These are phyloP conservation scores for Orthonevra nobilis DNA, from an alignment of 2,888 invertebrate species.

Conservation along the genomic window DNA sequence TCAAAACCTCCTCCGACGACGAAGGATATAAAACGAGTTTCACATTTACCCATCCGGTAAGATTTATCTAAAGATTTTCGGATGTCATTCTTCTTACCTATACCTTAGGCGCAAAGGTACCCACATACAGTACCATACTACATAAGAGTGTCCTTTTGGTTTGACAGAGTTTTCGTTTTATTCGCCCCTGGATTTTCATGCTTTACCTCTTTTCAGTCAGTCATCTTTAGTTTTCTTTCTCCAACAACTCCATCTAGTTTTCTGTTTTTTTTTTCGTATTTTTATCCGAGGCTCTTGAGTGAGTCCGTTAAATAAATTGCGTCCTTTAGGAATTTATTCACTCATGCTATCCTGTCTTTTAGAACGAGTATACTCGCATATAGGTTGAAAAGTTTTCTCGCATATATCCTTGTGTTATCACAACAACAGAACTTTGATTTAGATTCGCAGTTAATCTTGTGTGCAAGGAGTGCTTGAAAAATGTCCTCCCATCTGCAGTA, in stretches of 20 bases:
- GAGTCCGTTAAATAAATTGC: conserved; percentile 68
- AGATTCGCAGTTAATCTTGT: conserved; percentile 67
- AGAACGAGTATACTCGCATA: not conserved
- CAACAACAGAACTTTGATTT: conserved; percentile 69
- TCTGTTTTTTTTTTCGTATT: not conserved
- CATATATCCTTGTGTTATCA: conserved; percentile 60
- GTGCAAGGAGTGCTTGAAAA: conserved; percentile 62
- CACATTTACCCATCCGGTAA: conserved; percentile 52
- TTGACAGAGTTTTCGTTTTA: conserved; percentile 53
- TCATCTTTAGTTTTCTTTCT: conserved; percentile 36
- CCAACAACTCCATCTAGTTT: no score
- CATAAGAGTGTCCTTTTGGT: conserved; percentile 15
- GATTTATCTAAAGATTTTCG: conserved; percentile 63
- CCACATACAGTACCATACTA: no score
- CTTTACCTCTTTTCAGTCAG: conserved; percentile 56
- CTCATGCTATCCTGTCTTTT: conserved; percentile 19
- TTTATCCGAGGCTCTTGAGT: conserved; percentile 37
- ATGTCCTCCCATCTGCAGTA: conserved; percentile 17
- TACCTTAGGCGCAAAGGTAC: conserved; percentile 12
- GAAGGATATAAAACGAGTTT: not conserved
- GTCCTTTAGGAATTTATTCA: conserved; percentile 67
- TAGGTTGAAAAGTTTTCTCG: conserved; percentile 27
- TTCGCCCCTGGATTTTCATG: conserved; percentile 40
- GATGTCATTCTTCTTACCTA: conserved; percentile 40
- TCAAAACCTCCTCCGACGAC: conserved; percentile 1